Percentiles rank a stretch among this genome's conserved stretches.
Conservation (phyloP, 2,113 vertebrate species). For the Carassius carassius region DNA sequence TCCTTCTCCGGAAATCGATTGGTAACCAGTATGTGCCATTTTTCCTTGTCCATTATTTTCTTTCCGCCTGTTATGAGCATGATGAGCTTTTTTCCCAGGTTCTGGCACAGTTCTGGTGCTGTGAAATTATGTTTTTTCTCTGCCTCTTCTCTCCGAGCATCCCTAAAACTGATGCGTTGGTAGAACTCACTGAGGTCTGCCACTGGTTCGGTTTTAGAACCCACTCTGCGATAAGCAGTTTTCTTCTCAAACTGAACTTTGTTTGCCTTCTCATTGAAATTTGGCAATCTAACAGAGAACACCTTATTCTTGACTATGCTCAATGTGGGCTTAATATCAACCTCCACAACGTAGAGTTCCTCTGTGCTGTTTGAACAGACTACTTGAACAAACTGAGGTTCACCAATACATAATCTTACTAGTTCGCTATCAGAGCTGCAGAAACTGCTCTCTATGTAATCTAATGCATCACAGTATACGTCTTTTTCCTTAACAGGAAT, state of each 20-base stretch:
- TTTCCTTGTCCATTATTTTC: constrained; percentile 75
- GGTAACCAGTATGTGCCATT: constrained; percentile 80
- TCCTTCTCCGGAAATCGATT: constrained; percentile 74
- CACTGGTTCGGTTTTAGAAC: constrained; percentile 77
- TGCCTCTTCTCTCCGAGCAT: constrained; percentile 74
- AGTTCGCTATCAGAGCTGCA: constrained; percentile 45
- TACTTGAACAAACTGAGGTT: constrained; percentile 80
- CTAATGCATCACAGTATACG: constrained; percentile 72
- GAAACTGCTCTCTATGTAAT: constrained; percentile 76
- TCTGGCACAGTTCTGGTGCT: constrained; percentile 55
- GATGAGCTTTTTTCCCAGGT: constrained; percentile 77
- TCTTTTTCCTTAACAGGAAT: constrained; percentile 71
- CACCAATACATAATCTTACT: constrained; percentile 76
- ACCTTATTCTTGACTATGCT: constrained; percentile 65
- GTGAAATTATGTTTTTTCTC: constrained; percentile 61
- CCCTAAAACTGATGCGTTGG: constrained; percentile 62
- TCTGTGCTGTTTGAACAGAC: constrained; percentile 65
- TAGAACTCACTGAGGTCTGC: constrained; percentile 64
- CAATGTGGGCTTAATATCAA: constrained; percentile 77
- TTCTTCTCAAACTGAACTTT: constrained; percentile 72
- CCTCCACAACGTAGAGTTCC: constrained; percentile 78
- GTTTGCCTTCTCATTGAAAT: constrained; percentile 69
- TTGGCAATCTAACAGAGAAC: constrained; percentile 77
- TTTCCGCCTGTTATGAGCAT: constrained; percentile 77
- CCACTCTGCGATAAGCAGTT: constrained; percentile 67